Evolutionary conservation across 2,113 vertebrate species (phyloP).

Genomic region (Lepidothrix coronata): DNA sequence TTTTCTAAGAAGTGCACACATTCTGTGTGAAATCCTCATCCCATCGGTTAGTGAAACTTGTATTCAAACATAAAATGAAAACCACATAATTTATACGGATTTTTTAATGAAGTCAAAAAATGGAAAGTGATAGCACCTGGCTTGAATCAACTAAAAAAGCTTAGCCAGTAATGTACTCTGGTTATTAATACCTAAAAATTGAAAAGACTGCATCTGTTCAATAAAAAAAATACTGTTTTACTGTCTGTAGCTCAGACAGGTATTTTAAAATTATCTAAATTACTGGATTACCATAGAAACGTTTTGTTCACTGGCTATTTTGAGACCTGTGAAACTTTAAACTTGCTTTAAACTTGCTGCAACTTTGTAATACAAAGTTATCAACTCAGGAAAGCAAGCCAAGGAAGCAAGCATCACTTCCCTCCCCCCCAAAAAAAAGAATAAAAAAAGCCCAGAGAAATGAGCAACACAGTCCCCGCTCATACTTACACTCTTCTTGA

Average conservation of each 20-base stretch:
- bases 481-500: slow-evolving; percentile 81
- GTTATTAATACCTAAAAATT: not conserved
- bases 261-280: not conserved
- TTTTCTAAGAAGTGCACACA: not conserved
- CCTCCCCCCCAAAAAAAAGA: not conserved
- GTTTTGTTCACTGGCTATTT: not conserved
- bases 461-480: not conserved
- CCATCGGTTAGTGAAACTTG: not conserved
- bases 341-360: not conserved
- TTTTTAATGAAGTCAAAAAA: not conserved
- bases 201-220: not conserved
- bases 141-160: not conserved
- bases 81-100: not conserved
- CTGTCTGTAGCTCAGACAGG: not conserved
- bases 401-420: not conserved
- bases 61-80: not conserved
- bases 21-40: not conserved
- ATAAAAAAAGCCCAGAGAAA: not conserved
- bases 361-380: not conserved
- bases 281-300: not conserved
- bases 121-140: not conserved
- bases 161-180: not conserved
- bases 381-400: not conserved
- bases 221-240: not conserved
- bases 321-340: not conserved